Evolutionary conservation across 1,140 invertebrate genomes (phyloP), one percentile per base, ranked within the genome.

Genomic region (Carposina sasakii): DNA sequence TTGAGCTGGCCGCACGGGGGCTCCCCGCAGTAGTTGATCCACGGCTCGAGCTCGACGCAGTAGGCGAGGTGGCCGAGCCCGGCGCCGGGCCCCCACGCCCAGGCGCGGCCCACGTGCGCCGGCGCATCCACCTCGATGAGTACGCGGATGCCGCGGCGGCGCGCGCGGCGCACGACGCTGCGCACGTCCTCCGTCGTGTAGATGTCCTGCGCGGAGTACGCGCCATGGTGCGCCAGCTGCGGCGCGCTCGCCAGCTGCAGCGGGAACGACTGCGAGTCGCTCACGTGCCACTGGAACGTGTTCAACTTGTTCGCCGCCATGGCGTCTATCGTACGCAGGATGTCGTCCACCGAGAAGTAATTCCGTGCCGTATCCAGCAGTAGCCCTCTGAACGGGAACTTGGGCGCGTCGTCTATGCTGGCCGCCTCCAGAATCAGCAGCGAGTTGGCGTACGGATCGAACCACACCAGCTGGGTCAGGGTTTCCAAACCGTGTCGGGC

Each of bases 281-380:
- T 93, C 0, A 92, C 87, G 65, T 96, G 94, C 93, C 93, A 95
- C 73, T 96, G 94, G 45, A 96, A 90, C 6, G 92, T 91, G 81
- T 96, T 96, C 40, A 96, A 81, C 81, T 96, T 96, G 47, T 88
- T 89, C 12, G 92, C 87, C 2, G 91, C 90, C 90, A 96, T 93
- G 0, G 88, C 93, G 45, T 93, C 89, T 13, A 96, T 86, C 0
- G 92, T 92, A 13, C 90, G 85, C 54, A 90, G 86, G n/a, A 96
- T 88, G 24, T 90, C 86, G 1, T 81, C 67, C 3, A 94, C 73
- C 0, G 91, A 87, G 56, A 95, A 89, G 66, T 89, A 96, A 78
- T 94, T 92, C 22, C 93, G 81, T 0, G 91, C 89, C 0, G 93
- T 94, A 68, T 95, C 94, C 15, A 95, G 67, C 69, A 94, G 87